Base-by-base conservation (phyloP, 1,140 invertebrate species). In the Aricia agestis region DNA sequence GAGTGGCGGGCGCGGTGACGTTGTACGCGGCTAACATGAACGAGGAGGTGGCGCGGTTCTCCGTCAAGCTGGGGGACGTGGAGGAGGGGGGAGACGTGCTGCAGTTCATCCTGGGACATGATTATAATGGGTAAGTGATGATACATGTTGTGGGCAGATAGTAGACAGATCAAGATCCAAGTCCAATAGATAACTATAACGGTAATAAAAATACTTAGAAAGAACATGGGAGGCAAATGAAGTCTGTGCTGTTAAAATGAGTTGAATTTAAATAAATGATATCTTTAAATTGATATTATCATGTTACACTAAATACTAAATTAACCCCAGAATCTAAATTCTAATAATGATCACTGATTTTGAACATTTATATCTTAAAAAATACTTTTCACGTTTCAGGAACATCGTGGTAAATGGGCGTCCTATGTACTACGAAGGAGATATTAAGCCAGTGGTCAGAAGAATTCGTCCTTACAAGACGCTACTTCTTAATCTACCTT, bases 401-500 rank as follows among this genome's bases (percentile, higher is more conserved):
- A 92, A 92, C 18, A 87, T 93, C 5, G 78, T 93, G 0, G 86
- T 94, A 2, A 94, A 94, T 70, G 87, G 92, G 2, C 77, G 90
- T 19, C 76, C 84, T 36, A 90, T 94, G 79, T 81, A 86, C 18
- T 80, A 92, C 66, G 91, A 92, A 74, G 89, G 84, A 0, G 84
- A 93, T 65, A 83, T 94, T 1, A 78, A 89, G 18, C 93, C 93
- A 9, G 74, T 82, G 0, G 84, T 93, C 0, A 85, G 87, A 71
- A 82, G 76, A 3, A 80, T 90, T 15, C 76, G 89, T 58, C 88
- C 87, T 32, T 89, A 86, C 58, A 89, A 92, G 70, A 91, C 87
- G 0, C 69, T 93, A 0, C 77, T 89, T 31, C 71, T 94, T 7
- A 90, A 89, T 41, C 70, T 94, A 3, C 92, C 93, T 15, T 85